These are phyloP conservation scores for Sphaerodactylus townsendi DNA, from an alignment of 2,113 vertebrate genomes.

Conservation along the genomic window DNA sequence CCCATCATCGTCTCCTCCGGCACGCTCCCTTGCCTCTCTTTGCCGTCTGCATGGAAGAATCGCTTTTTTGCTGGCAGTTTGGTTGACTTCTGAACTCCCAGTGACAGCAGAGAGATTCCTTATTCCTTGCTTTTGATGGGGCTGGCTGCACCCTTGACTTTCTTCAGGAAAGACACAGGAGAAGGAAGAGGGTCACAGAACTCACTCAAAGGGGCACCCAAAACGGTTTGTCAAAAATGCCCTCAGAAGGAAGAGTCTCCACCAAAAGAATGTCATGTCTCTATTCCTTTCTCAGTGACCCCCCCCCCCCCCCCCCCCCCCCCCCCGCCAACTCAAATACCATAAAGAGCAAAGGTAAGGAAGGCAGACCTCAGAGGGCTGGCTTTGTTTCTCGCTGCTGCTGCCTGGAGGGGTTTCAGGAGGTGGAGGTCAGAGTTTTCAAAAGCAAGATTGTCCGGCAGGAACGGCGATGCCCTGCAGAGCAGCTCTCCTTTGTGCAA, in stretches of 20 bases:
- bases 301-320: constrained; percentile 64
- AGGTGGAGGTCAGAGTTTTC: constrained; percentile 24
- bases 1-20: constrained; percentile 34
- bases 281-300: constrained; percentile 65
- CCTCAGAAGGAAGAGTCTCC: constrained; percentile 40
- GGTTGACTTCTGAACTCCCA: constrained; percentile 66
- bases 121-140: constrained; percentile 59
- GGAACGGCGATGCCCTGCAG: constrained; percentile 12
- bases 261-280: constrained; percentile 50
- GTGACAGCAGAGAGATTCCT: constrained; percentile 54
- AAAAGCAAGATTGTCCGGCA: background rate
- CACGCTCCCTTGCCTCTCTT: constrained; percentile 10
- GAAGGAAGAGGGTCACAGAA: constrained; percentile 43
- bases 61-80: constrained; percentile 55
- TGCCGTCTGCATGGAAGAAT: constrained; percentile 35
- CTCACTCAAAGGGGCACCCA: constrained; percentile 55
- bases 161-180: constrained; percentile 52
- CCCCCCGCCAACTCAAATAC: constrained; percentile 71
- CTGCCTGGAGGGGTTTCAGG: constrained; percentile 26
- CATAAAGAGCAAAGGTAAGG: constrained; percentile 70
- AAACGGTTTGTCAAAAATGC: background rate
- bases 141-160: constrained; percentile 52
- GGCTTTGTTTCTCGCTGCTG: constrained; percentile 3
- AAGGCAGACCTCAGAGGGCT: constrained; percentile 46
- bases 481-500: constrained; percentile 40